Base-by-base conservation (phyloP, 2,797 vertebrate species). In the Bovichtus variegatus region DNA sequence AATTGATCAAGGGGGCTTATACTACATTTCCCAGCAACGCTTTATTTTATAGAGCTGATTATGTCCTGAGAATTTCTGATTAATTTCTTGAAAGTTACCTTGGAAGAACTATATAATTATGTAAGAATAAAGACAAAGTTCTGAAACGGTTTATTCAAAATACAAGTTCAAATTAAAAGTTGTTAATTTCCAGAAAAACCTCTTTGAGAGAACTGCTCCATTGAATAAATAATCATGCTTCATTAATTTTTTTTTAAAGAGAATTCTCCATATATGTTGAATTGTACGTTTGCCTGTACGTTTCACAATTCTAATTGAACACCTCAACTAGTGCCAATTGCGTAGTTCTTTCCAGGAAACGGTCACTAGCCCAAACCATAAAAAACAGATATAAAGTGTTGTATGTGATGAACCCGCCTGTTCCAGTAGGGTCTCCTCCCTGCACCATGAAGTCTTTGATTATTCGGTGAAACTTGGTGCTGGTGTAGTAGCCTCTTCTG, bases 401-500 rank as follows among this genome's bases (percentile, higher is more conserved):
- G 13, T 0, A 5, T 54, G n/a, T 9, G 29, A 29, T 44, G 12
- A 53, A 51, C 81, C 75, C 79, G 97, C 97, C 97, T 91, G 97
- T 98, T 27, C 95, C 97, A 2, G 97, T 98, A 0, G 97, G 97
- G 84, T 98, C 97, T 44, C 97, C 97, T 3, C 97, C 97, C 62
- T 98, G 97, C 70, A 99, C 96, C 97, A 99, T 98, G 92, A 99
- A 99, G 73, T 98, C 96, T 86, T 97, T 97, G 86, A 99, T 98
- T 83, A 98, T 93, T 13, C 98, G 92, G 81, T 99, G 97, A 87
- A 99, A 99, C 83, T 96, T 97, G 18, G 96, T 99, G 74, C 95
- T 96, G n/a, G 95, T 98, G 93, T 97, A 99, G 87, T 98, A 99
- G 5, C 97, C 97, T 12, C 97, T 95, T 43, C 96, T 95, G 62